Conservation (phyloP, 2,113 vertebrate genomes). For the Bothrops jararaca region DNA sequence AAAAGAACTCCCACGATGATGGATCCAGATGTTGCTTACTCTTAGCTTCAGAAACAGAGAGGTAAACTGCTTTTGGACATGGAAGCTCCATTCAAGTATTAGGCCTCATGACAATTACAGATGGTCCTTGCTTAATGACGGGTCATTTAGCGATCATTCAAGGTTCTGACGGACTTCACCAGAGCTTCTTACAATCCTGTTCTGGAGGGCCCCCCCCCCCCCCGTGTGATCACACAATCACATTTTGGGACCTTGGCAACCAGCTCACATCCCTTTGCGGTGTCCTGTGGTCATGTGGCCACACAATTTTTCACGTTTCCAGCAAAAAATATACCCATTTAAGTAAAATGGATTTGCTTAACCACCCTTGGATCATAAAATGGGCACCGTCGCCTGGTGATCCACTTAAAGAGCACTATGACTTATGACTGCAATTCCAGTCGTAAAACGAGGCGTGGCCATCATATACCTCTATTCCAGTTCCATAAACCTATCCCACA, state of each 20-base stretch:
- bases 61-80: background rate
- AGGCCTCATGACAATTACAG: too few relatives aligned
- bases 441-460: background rate
- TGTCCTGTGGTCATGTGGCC: background rate
- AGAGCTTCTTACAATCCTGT: background rate
- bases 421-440: background rate
- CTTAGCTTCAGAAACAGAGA: too few relatives aligned
- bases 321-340: background rate
- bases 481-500: background rate
- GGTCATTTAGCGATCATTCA: background rate
- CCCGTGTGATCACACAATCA: background rate
- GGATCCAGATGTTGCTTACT: background rate
- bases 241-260: background rate
- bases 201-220: background rate
- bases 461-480: too few relatives aligned
- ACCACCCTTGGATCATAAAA: background rate
- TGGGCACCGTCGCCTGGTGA: accelerated
- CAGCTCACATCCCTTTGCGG: background rate
- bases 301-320: background rate
- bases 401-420: background rate
- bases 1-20: background rate
- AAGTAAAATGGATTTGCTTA: background rate
- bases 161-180: background rate
- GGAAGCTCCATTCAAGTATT: background rate
- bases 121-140: too few relatives aligned